Conservation (phyloP, 1,140 invertebrate genomes). For the Drosophila nigrodunni region DNA sequence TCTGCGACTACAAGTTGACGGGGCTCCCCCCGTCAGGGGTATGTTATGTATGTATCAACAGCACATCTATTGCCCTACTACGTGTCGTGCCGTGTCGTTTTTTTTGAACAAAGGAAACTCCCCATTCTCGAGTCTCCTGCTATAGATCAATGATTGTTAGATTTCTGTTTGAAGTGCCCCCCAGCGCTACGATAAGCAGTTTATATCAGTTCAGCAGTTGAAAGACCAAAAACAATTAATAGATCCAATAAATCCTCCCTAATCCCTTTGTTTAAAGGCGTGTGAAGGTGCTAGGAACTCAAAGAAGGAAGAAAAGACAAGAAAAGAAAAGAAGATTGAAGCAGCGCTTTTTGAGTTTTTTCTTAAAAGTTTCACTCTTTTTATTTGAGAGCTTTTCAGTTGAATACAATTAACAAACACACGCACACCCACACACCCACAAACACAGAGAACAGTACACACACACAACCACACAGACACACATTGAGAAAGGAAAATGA, state of each 20-base stretch:
- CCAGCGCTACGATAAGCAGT: slow-evolving; percentile 6
- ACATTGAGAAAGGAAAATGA: slow-evolving; percentile 34
- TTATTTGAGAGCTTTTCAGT: slow-evolving; percentile 68
- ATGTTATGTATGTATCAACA: slow-evolving; percentile 89
- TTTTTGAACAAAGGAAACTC: slow-evolving; percentile 58
- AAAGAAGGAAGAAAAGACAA: slow-evolving; percentile 7
- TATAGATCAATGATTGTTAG: slow-evolving; percentile 27
- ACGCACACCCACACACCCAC: slow-evolving; percentile 39
- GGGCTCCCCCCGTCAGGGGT: slow-evolving; percentile 92
- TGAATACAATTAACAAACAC: slow-evolving; percentile 12
- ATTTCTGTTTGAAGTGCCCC: slow-evolving; percentile 7
- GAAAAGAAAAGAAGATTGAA: slow-evolving; percentile 30
- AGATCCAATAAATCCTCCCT: slow-evolving; percentile 4
- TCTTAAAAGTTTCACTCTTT: slow-evolving; percentile 52
- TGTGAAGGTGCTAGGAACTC: slow-evolving; percentile 42
- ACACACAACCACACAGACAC: slow-evolving; percentile 16
- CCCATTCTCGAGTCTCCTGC: slow-evolving; percentile 44
- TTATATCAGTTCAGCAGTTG: slow-evolving; percentile 4
- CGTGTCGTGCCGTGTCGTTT: slow-evolving; percentile 85
- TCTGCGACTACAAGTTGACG: slow-evolving; percentile 94
- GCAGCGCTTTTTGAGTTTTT: slow-evolving; percentile 59
- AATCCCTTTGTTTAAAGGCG: slow-evolving; percentile 19
- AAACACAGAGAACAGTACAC: slow-evolving; percentile 35
- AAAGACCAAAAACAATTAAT: slow-evolving; percentile 6
- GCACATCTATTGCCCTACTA: slow-evolving; percentile 86